phyloP scores from a whole-genome alignment of 1,140 invertebrate genomes.

The Heliothis virescens region DNA sequence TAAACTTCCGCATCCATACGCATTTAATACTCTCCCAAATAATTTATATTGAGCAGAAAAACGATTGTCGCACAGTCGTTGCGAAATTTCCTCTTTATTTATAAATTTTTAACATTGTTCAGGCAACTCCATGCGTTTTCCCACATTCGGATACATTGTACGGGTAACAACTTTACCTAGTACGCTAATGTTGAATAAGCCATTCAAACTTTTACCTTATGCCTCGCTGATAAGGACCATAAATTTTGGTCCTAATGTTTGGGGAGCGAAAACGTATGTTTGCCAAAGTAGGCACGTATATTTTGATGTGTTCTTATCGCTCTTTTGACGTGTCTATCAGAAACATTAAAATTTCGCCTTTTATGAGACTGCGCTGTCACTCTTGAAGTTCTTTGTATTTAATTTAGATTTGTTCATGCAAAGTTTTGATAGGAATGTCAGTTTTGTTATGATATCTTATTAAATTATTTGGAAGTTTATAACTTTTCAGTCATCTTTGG shows the following conservation, averaged over 20 bases:
- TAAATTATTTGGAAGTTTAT: background rate
- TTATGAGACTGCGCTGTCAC: slow-evolving; percentile 4
- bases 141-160: slow-evolving; percentile 58
- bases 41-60: slow-evolving; percentile 44
- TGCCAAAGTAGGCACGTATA: slow-evolving; percentile 15
- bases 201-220: background rate
- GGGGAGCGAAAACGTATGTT: background rate
- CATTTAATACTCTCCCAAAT: slow-evolving; percentile 54
- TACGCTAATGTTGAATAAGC: background rate
- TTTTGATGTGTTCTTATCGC: slow-evolving; percentile 31
- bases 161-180: slow-evolving; percentile 35
- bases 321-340: slow-evolving; percentile 35
- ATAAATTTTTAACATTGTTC: slow-evolving; percentile 57
- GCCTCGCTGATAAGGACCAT: background rate
- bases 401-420: slow-evolving; percentile 6
- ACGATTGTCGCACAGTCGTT: slow-evolving; percentile 41
- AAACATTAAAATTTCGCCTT: slow-evolving; percentile 22
- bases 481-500: no score
- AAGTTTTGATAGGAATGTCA: slow-evolving; percentile 16
- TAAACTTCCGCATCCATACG: slow-evolving; percentile 31
- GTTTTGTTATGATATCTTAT: background rate
- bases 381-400: background rate
- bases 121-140: slow-evolving; percentile 51
- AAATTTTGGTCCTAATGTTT: background rate
- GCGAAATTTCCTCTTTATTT: slow-evolving; percentile 56